Conservation (phyloP, 2,113 vertebrate species). For the Cinclus cinclus region DNA sequence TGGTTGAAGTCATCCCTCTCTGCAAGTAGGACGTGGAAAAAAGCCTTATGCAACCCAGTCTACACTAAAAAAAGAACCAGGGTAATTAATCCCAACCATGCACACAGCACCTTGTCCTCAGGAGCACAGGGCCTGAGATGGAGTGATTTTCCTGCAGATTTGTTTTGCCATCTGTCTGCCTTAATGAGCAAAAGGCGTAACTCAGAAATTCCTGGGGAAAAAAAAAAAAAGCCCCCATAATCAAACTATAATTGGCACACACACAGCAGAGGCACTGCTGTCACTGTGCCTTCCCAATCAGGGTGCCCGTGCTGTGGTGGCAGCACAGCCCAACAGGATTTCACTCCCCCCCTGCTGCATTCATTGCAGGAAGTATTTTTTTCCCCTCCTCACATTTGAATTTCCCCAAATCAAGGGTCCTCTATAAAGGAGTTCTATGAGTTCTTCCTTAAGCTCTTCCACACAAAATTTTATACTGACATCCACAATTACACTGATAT, state of each 20-base stretch:
- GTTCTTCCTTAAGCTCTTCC: background rate
- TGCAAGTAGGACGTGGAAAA: background rate
- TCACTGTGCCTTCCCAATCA: background rate
- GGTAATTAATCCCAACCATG: background rate
- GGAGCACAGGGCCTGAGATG: background rate
- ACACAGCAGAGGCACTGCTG: background rate
- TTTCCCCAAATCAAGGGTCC: background rate
- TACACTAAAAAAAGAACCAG: background rate
- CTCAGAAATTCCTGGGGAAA: background rate
- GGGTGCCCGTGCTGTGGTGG: background rate
- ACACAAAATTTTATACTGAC: background rate
- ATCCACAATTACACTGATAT: background rate
- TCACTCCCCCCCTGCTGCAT: background rate
- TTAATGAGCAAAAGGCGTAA: conserved; percentile 21
- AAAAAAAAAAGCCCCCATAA: background rate
- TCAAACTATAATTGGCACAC: background rate
- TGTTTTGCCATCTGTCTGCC: conserved; percentile 48
- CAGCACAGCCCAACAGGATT: background rate
- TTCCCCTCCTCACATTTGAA: background rate
- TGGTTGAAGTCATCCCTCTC: background rate
- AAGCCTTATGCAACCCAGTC: background rate
- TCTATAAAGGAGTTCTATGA: background rate
- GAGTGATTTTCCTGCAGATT: conserved; percentile 17
- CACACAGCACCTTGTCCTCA: conserved; percentile 15
- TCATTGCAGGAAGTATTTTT: background rate